Percentiles rank a stretch among this genome's conserved stretches.
Evolutionary conservation across 2,888 invertebrate species (phyloP).

Genomic region (Augiades crinisus): DNA sequence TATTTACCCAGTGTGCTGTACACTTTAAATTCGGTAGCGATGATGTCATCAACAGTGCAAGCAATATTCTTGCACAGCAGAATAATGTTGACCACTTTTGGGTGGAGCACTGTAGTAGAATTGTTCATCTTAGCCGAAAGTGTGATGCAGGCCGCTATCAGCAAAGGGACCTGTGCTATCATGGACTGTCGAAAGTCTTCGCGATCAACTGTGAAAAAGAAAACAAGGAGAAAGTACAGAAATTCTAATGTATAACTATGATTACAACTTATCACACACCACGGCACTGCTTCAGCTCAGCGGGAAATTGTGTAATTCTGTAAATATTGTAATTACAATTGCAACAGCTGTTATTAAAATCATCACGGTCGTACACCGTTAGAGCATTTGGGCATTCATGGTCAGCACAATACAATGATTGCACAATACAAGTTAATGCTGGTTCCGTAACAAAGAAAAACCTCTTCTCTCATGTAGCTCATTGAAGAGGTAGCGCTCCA

Average conservation of each 20-base stretch:
- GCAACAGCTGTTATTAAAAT: too few relatives aligned
- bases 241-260: too few relatives aligned
- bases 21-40: conserved; percentile 44
- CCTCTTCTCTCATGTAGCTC: conserved; percentile 22
- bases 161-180: conserved; percentile 36
- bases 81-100: conserved; percentile 34
- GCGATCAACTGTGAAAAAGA: conserved; percentile 4
- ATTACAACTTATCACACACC: too few relatives aligned
- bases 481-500: conserved; percentile 46
- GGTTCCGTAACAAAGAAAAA: too few relatives aligned
- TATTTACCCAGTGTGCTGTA: conserved; percentile 43
- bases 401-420: too few relatives aligned
- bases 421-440: too few relatives aligned
- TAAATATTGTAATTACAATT: too few relatives aligned
- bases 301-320: conserved; percentile 32
- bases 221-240: too few relatives aligned
- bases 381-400: too few relatives aligned
- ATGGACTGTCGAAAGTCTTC: conserved; percentile 30
- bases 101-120: conserved; percentile 32
- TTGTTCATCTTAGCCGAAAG: conserved; percentile 52
- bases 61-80: conserved; percentile 36
- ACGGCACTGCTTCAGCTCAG: too few relatives aligned
- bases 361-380: too few relatives aligned
- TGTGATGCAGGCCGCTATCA: conserved; percentile 47
- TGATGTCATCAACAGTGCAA: conserved; percentile 40